Evolutionary conservation across 1,140 invertebrate species (phyloP).

Genomic region (Aphelenchoides besseyi): DNA sequence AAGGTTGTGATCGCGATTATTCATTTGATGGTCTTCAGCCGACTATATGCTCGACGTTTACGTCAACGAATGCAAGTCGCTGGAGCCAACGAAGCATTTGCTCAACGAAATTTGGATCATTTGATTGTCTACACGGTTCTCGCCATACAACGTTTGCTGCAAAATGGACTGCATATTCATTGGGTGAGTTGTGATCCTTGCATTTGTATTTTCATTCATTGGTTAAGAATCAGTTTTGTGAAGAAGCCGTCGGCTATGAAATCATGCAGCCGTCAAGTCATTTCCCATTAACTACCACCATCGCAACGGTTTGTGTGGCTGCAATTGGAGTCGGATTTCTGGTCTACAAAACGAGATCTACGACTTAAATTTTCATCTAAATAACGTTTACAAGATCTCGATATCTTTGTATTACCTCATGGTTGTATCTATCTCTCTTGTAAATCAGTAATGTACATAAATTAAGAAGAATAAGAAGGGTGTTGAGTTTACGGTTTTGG

Average conservation of each 20-base stretch:
- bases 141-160: not conserved
- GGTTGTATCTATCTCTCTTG: too few relatives aligned
- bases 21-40: not conserved
- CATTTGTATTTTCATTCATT: conserved; percentile 4
- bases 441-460: too few relatives aligned
- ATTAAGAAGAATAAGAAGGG: too few relatives aligned
- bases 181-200: not conserved
- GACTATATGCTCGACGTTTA: conserved; percentile 1
- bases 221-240: not conserved
- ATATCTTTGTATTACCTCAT: too few relatives aligned
- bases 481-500: too few relatives aligned
- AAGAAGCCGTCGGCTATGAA: not conserved
- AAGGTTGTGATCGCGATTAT: not conserved
- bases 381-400: too few relatives aligned
- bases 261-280: not conserved
- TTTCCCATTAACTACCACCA: not conserved
- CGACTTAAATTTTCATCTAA: not conserved
- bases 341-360: not conserved
- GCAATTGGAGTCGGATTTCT: not conserved
- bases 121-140: not conserved
- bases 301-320: not conserved
- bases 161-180: not conserved
- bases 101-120: not conserved
- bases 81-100: not conserved
- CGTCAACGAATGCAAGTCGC: not conserved